Conservation (phyloP, 1,140 invertebrate genomes). For the Drosophila busckii region DNA sequence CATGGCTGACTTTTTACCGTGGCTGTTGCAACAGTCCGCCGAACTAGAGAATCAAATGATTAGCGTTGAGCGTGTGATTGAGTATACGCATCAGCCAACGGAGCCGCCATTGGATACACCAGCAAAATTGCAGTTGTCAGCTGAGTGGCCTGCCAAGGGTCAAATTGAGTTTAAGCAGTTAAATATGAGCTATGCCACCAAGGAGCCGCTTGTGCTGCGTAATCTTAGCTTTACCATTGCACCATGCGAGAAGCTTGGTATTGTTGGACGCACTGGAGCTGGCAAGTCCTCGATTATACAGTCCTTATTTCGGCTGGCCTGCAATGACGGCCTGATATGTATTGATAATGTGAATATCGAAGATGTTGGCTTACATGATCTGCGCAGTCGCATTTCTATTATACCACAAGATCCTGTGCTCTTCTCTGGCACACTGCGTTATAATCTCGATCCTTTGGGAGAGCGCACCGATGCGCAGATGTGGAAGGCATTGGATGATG, state of each 20-base stretch:
- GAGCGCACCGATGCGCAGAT: slow-evolving; percentile 86
- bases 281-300: slow-evolving; percentile 94
- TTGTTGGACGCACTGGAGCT: slow-evolving; percentile 94
- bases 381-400: slow-evolving; percentile 86
- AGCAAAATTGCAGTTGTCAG: slow-evolving; percentile 80
- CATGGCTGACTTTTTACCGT: slow-evolving; percentile 89
- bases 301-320: slow-evolving; percentile 88
- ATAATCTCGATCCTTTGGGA: slow-evolving; percentile 90
- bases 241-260: slow-evolving; percentile 88
- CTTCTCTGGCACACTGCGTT: slow-evolving; percentile 87
- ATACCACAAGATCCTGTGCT: slow-evolving; percentile 90
- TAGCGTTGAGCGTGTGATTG: slow-evolving; percentile 86
- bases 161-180: slow-evolving; percentile 85
- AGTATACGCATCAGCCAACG: slow-evolving; percentile 83
- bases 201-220: slow-evolving; percentile 82
- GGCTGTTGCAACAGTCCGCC: slow-evolving; percentile 92
- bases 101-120: slow-evolving; percentile 81
- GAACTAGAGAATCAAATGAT: slow-evolving; percentile 93
- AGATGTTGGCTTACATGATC: slow-evolving; percentile 81
- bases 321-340: slow-evolving; percentile 82
- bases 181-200: slow-evolving; percentile 78
- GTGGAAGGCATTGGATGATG: slow-evolving; percentile 91
- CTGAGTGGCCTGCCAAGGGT: slow-evolving; percentile 87
- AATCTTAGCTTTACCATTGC: slow-evolving; percentile 84
- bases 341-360: slow-evolving; percentile 83